A percentile compares a stretch with the other conserved stretches of the same genome.
Evolutionary conservation across 2,888 invertebrate species (phyloP).

Genomic region (Latheticus oryzae): DNA sequence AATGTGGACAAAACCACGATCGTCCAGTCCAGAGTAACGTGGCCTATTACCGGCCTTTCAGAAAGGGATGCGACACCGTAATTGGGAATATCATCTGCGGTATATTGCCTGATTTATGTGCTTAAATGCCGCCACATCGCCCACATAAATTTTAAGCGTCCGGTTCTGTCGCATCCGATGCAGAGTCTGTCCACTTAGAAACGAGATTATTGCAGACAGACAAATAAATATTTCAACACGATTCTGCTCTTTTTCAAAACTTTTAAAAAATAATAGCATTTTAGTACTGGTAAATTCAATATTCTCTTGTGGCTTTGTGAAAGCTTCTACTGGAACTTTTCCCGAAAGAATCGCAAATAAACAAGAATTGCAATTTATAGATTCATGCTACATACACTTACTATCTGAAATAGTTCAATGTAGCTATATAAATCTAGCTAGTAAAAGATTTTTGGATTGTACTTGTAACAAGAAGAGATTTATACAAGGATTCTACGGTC

Average conservation of each 20-base stretch:
- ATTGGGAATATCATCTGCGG: conserved; percentile 54
- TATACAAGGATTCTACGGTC: conserved; percentile 26
- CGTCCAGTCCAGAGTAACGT: conserved; percentile 24
- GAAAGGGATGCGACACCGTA: conserved; percentile 36
- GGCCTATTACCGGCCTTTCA: conserved; percentile 23
- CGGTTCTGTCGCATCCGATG: conserved; percentile 15
- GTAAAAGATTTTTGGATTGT: conserved; percentile 22
- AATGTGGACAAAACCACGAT: conserved; percentile 41
- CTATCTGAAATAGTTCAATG: conserved; percentile 12
- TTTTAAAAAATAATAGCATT: too few relatives aligned
- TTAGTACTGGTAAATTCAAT: too few relatives aligned
- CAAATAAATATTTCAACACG: too few relatives aligned
- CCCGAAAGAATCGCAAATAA: conserved; percentile 20
- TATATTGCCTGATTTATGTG: conserved; percentile 56
- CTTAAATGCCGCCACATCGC: conserved; percentile 41
- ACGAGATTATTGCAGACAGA: too few relatives aligned
- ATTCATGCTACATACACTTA: conserved; percentile 18
- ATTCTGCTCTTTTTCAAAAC: too few relatives aligned
- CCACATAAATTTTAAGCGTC: conserved; percentile 49
- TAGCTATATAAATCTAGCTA: conserved; percentile 19
- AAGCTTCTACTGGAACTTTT: conserved; percentile 29
- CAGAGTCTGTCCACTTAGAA: conserved; percentile 3
- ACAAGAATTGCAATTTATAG: conserved; percentile 24
- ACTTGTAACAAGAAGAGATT: conserved; percentile 26
- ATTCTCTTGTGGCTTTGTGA: too few relatives aligned